Evolutionary conservation across 2,113 vertebrate species (phyloP).

Genomic region (Arenaria interpres): DNA sequence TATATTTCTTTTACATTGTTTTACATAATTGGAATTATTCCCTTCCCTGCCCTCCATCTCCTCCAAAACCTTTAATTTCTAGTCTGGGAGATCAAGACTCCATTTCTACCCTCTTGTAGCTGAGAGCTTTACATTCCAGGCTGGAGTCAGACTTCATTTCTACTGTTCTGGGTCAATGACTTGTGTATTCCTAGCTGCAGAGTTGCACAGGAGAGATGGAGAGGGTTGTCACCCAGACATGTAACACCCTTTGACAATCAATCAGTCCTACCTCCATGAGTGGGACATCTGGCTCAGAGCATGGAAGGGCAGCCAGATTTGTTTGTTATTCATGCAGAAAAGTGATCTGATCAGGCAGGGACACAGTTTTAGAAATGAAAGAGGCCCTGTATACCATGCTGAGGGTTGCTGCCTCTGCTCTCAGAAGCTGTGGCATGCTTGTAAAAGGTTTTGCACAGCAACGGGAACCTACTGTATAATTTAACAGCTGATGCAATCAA

Average conservation of each 20-base stretch:
- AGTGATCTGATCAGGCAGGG: background rate
- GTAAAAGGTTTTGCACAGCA: background rate
- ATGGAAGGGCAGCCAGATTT: background rate
- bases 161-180: background rate
- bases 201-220: background rate
- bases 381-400: background rate
- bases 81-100: background rate
- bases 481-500: background rate
- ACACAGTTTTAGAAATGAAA: background rate
- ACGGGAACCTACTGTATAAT: background rate
- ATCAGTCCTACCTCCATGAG: background rate
- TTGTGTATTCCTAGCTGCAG: background rate
- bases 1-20: background rate
- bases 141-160: background rate
- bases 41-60: background rate
- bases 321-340: background rate
- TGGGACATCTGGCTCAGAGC: fast-evolving
- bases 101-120: background rate
- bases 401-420: background rate
- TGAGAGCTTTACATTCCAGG: background rate
- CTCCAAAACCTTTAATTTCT: background rate
- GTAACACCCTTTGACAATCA: background rate
- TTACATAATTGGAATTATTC: background rate
- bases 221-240: background rate
- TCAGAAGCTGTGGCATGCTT: background rate